Evolutionary conservation across 2,113 vertebrate species (phyloP), one percentile per base, ranked within the genome.

Genomic region (Perognathus longimembris): DNA sequence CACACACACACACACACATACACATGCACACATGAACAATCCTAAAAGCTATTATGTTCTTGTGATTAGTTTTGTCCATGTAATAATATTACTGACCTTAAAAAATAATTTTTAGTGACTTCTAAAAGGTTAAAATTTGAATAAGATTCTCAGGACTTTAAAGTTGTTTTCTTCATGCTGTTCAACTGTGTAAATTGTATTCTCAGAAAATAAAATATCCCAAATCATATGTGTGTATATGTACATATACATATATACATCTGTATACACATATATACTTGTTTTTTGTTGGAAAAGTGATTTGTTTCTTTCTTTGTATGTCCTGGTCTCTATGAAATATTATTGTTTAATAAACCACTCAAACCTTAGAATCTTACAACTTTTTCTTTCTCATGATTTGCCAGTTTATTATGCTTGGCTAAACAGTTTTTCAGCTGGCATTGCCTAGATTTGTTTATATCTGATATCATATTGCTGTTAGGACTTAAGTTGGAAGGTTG

Each of bases 181-280:
- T 96, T 93, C 22, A 95, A 3, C 89, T 96, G 92, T 98, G 73
- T 96, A 91, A 96, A 95, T 97, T 96, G 34, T 94, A 93, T 21
- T 88, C 28, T 94, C 64, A 89, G 75, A 95, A 97, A 98, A 98
- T 98, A 98, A 98, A 98, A 74, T 32, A 69, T 9, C 30, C 24
- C 36, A 26, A 95, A 78, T 90, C 69, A 78, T 64, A 63, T 54
- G 17, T 54, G 50, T 54, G 50, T 18, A 15, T 17, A 15, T 14
- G 14, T 3, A 54, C 17, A 15, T 18, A 4, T 54, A 54, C 14
- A 54, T 54, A 3, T 54, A 54, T 15, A 54, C 17, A 54, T 45
- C 6, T 45, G 11, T 54, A 54, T 54, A 54, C 4, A 54, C 50
- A 18, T 18, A 54, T 15, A 54, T 54, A 67, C 30, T 90, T 74